phyloP scores from a whole-genome alignment of 2,797 vertebrate species.

The Pelobates cultripes region DNA sequence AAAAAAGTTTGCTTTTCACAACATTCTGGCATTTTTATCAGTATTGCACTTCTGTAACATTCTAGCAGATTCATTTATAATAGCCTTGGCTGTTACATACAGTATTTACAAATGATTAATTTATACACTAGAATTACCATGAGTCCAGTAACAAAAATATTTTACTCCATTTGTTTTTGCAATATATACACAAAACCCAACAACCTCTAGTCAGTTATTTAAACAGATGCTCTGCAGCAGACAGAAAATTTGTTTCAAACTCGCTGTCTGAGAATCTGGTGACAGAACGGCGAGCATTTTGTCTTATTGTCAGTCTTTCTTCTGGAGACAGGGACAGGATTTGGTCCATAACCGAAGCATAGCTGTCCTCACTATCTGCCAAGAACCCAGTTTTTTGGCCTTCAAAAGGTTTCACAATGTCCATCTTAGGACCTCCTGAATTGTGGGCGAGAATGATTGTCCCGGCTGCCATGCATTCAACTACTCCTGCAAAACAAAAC shows the following conservation, averaged over 20 bases:
- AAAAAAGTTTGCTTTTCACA: too few species aligned
- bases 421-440: conserved; percentile 91
- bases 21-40: background rate
- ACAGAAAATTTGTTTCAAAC: conserved; percentile 86
- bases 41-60: conserved; percentile 1
- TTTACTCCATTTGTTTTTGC: background rate
- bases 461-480: conserved; percentile 97
- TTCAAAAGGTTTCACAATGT: conserved; percentile 88
- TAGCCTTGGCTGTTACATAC: background rate
- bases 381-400: conserved; percentile 86
- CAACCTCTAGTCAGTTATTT: conserved; percentile 53
- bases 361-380: conserved; percentile 84
- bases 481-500: conserved; percentile 76
- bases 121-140: background rate
- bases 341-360: conserved; percentile 78
- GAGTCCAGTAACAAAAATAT: conserved; percentile 24
- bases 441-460: conserved; percentile 89
- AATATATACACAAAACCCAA: conserved; percentile 8
- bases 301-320: conserved; percentile 76
- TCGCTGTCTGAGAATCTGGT: conserved; percentile 88
- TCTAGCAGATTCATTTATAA: background rate
- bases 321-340: conserved; percentile 80
- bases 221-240: conserved; percentile 79
- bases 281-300: conserved; percentile 83
- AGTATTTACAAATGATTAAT: conserved; percentile 13